Percentiles rank a stretch among this genome's conserved stretches.
Evolutionary conservation across 2,888 invertebrate species (phyloP).

Genomic region (Argyresthia albistria): DNA sequence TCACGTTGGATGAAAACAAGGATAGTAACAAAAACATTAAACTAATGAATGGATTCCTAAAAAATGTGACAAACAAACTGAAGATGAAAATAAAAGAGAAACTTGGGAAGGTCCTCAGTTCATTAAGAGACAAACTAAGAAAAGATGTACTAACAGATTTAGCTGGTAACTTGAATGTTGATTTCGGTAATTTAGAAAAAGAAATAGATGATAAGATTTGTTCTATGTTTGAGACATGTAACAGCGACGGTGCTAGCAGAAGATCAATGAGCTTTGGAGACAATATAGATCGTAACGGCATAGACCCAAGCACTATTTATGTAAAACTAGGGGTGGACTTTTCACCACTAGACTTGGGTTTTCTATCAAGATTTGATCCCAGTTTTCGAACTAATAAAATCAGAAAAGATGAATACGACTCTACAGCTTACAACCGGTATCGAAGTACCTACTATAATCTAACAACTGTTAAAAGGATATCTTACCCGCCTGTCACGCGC

Average conservation of each 20-base stretch:
- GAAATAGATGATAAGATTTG: conserved; percentile 27
- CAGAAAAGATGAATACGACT: too few species aligned
- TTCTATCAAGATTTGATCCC: too few species aligned
- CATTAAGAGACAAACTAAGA: conserved; percentile 17
- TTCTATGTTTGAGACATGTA: conserved; percentile 31
- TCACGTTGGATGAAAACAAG: conserved; percentile 26
- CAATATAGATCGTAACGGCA: neutral
- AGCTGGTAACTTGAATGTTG: conserved; percentile 27
- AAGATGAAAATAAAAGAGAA: conserved; percentile 16
- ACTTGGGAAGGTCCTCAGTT: conserved; percentile 16
- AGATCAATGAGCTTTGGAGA: neutral
- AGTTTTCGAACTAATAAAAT: too few species aligned
- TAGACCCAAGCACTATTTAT: neutral
- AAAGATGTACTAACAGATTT: conserved; percentile 28
- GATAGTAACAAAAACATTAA: conserved; percentile 22
- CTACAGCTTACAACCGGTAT: too few species aligned
- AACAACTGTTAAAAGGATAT: too few species aligned
- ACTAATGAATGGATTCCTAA: conserved; percentile 23
- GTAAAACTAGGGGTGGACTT: neutral
- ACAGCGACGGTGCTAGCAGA: conserved; percentile 14
- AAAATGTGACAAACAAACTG: conserved; percentile 14
- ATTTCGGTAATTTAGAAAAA: conserved; percentile 29
- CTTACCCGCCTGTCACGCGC: too few species aligned
- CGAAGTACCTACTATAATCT: too few species aligned
- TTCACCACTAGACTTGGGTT: too few species aligned